Evolutionary conservation across 1,140 invertebrate species (phyloP), one percentile per base, ranked within the genome.

Genomic region (Ceratosolen solmsi): DNA sequence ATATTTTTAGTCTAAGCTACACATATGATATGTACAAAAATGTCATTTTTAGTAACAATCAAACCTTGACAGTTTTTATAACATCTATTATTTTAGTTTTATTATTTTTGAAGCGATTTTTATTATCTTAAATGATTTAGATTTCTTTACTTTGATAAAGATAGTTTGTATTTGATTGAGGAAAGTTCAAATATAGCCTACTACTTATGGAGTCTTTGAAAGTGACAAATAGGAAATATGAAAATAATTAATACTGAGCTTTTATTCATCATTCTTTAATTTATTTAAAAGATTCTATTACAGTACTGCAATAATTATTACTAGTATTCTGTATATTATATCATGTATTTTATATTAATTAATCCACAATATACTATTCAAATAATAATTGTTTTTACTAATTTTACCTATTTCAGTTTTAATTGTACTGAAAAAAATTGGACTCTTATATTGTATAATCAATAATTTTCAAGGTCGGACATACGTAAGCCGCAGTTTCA

Each of bases 381-480:
- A 33, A 38, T 36, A 38, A 8, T 38, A 17, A 68, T 38, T 68
- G 2, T 38, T 46, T 5, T 68, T 38, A 20, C 0, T 68, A 38
- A 38, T 68, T 36, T 33, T 68, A 38, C 20, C 38, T 46, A 46
- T 41, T 25, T 15, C 1, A 46, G 27, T 11, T 65, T 17, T 22
- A 36, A 65, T 36, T 27, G 27, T 65, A 65, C 30, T 65, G 7
- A 30, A 65, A 58, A 65, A 46, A 70, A 41, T 70, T 70, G 38
- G n/a, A 7, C 9, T 70, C 68, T 70, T 25, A 13, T 46, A 70
- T 70, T 46, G 22, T 70, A 27, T 70, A 70, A 70, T 70, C 68
- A 70, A 70, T 70, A 70, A 70, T 70, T 70, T 70, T 70, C 68
- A 70, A 70, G 68, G 68, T 46, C 25, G 22, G 25, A n/a, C 36